phyloP scores from a whole-genome alignment of 2,113 vertebrate genomes.

The Microcebus jonahi region DNA sequence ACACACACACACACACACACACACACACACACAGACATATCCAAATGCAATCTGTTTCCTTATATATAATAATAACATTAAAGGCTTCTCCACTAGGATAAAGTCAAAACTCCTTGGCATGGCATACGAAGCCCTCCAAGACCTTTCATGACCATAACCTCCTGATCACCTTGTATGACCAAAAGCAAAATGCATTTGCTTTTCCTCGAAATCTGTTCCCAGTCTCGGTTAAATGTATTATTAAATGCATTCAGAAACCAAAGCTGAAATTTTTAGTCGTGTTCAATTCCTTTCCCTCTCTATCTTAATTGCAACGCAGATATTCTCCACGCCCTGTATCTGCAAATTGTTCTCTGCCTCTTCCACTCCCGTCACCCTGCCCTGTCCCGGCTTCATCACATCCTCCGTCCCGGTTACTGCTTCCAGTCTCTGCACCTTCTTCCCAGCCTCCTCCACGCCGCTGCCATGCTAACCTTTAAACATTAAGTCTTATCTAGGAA shows the following conservation, averaged over 20 bases:
- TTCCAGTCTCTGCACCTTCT: background rate
- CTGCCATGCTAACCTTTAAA: background rate
- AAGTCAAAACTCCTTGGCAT: background rate
- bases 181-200: background rate
- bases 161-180: background rate
- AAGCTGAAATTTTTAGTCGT: background rate
- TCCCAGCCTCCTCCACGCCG: background rate
- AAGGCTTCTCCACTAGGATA: background rate
- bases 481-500: background rate
- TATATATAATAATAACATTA: background rate
- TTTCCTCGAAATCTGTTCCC: background rate
- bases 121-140: background rate
- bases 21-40: background rate
- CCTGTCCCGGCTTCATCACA: background rate
- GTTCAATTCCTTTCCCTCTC: background rate
- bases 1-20: too few relatives aligned
- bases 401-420: background rate
- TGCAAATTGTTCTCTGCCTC: background rate
- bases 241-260: background rate
- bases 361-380: background rate
- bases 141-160: background rate
- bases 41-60: background rate
- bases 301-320: too few relatives aligned
- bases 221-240: background rate
- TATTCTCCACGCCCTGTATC: background rate